Evolutionary conservation across 1,140 invertebrate genomes (phyloP).

Genomic region (Anadara kagoshimensis): DNA sequence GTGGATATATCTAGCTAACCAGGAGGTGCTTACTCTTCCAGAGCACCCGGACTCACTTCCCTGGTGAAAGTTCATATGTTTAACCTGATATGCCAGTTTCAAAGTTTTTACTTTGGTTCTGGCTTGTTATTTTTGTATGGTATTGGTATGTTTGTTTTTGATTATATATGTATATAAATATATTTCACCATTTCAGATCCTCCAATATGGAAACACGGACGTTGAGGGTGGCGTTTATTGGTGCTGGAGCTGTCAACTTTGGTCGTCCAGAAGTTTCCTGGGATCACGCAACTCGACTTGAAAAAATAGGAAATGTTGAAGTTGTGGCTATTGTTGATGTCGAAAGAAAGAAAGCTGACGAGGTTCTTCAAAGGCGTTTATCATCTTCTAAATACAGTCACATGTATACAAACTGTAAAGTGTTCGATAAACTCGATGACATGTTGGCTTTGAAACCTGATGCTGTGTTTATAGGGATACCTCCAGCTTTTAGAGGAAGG

Average conservation of each 20-base stretch:
- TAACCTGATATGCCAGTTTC: too few species aligned
- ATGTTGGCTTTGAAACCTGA: slow-evolving; percentile 17
- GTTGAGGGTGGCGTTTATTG: slow-evolving; percentile 34
- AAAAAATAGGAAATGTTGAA: slow-evolving; percentile 27
- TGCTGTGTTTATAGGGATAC: slow-evolving; percentile 27
- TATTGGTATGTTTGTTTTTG: too few species aligned
- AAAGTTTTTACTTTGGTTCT: too few species aligned
- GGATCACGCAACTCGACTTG: slow-evolving; percentile 32
- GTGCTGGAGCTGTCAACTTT: slow-evolving; percentile 36
- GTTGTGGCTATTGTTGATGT: slow-evolving; percentile 31
- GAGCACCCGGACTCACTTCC: too few species aligned
- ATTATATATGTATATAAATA: too few species aligned
- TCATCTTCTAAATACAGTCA: slow-evolving; percentile 10
- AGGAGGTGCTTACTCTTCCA: too few species aligned
- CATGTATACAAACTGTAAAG: slow-evolving; percentile 19
- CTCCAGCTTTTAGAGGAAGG: slow-evolving; percentile 16
- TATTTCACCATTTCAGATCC: too few species aligned
- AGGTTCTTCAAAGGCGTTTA: slow-evolving; percentile 11
- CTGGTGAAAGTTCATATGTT: too few species aligned
- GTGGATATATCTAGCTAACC: too few species aligned
- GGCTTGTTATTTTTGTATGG: too few species aligned
- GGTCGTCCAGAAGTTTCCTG: slow-evolving; percentile 25
- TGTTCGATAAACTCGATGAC: slow-evolving; percentile 5
- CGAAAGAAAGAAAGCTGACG: slow-evolving; percentile 8
- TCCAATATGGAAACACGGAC: background rate